A percentile compares a stretch with the other conserved stretches of the same genome.
Conservation (phyloP, 2,888 invertebrate genomes). For the Acrobasis consociella region DNA sequence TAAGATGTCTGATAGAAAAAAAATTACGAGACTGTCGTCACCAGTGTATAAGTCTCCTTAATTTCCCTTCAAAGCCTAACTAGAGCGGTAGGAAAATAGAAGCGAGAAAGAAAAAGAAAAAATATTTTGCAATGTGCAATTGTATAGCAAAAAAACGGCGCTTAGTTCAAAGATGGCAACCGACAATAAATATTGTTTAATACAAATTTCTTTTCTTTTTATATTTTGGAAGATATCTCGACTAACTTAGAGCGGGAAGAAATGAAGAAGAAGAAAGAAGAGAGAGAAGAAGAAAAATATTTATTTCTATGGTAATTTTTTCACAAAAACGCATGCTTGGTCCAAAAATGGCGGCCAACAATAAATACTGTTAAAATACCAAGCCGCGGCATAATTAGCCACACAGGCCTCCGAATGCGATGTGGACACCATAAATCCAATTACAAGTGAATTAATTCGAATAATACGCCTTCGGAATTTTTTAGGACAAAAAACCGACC, state of each 20-base stretch:
- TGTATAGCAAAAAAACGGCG: not conserved
- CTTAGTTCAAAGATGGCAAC: conserved; percentile 44
- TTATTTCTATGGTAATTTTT: not conserved
- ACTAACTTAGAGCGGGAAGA: too few relatives aligned
- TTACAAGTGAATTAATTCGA: conserved; percentile 71
- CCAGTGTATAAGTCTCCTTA: too few relatives aligned
- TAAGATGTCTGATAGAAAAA: too few relatives aligned
- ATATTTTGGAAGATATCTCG: too few relatives aligned
- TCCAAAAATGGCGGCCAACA: conserved; percentile 49
- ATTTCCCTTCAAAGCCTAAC: too few relatives aligned
- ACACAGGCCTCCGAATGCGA: conserved; percentile 44
- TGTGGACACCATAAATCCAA: conserved; percentile 65
- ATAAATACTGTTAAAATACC: conserved; percentile 70
- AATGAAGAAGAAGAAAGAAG: too few relatives aligned
- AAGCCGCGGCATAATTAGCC: conserved; percentile 66
- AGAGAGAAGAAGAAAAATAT: too few relatives aligned
- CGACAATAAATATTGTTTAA: conserved; percentile 66
- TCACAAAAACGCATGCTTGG: not conserved
- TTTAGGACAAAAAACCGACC: conserved; percentile 35
- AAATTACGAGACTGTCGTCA: too few relatives aligned
- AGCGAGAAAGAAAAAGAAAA: too few relatives aligned
- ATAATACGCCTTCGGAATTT: conserved; percentile 52
- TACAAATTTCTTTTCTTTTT: conserved; percentile 36
- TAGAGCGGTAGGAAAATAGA: too few relatives aligned
- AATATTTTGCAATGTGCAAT: not conserved